Base-by-base conservation (phyloP, 2,113 vertebrate genomes). In the Agapornis roseicollis region DNA sequence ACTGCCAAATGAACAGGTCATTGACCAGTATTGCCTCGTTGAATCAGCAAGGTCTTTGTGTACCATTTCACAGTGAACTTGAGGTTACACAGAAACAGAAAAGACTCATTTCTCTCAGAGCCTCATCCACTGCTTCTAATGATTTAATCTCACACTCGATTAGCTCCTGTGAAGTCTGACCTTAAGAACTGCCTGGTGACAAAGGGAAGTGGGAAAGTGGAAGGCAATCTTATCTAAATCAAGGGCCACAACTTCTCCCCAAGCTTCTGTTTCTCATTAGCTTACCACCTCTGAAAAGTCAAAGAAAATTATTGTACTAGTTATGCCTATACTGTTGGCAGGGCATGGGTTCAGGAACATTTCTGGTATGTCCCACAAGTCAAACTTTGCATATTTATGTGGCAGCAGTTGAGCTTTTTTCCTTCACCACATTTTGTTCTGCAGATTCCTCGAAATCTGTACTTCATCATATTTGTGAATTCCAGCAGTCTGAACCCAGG, bases 1-100 rank as follows among this genome's bases (percentile, higher is more conserved):
- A 46, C 80, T 91, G 47, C 53, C 64, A 81, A 47, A 91, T 80
- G 60, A 96, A 79, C 66, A 91, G 50, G 37, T 68, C 95, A 95
- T 63, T 85, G 90, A 96, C 50, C 41, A 39, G 63, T 17, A 63
- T 15, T 0, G 0, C 78, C 37, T 63, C 74, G 73, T 70, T 14
- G 0, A 94, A 92, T 58, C 66, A 90, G 49, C 28, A 8, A 94
- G 52, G 80, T 96, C 72, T 87, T 35, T 8, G 18, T 31, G 56
- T 66, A 84, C 56, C 53, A 69, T 86, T 85, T 88, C 72, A 85
- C 70, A 39, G 31, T 68, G 52, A 96, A 89, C 70, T 77, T 29
- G 27, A 52, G 60, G 70, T 66, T 55, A 33, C 27, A 35, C 0
- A 46, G 71, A 92, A 90, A 96, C 19, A 80, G 27, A 82, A 63